Conservation (phyloP, 2,888 invertebrate species). For the Acleris holmiana region DNA sequence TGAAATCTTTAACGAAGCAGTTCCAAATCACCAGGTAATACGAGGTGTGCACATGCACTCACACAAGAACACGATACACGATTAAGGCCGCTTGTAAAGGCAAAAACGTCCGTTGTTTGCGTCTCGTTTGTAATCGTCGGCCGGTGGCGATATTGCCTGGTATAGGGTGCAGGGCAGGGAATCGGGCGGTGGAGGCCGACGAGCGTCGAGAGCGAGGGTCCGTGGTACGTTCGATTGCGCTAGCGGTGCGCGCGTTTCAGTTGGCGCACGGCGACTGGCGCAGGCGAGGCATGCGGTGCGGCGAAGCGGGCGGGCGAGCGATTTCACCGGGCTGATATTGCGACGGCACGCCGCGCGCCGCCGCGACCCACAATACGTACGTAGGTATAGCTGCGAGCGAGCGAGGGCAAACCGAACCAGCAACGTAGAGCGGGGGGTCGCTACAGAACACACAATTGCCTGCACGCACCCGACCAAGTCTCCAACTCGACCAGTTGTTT, state of each 20-base stretch:
- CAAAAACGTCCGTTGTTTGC: constrained; percentile 51
- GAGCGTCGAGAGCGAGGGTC: constrained; percentile 63
- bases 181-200: constrained; percentile 54
- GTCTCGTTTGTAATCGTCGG: constrained; percentile 57
- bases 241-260: constrained; percentile 83
- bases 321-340: constrained; percentile 84
- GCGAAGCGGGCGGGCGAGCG: constrained; percentile 81
- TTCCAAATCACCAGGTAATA: constrained; percentile 67
- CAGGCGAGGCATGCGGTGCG: constrained; percentile 81
- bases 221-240: constrained; percentile 77
- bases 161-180: constrained; percentile 36
- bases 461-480: constrained; percentile 72
- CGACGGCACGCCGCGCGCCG: constrained; percentile 73
- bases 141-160: constrained; percentile 54
- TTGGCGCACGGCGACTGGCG: constrained; percentile 84
- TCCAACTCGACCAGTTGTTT: constrained; percentile 70
- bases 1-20: constrained; percentile 70
- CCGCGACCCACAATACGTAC: constrained; percentile 62
- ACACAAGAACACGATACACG: constrained; percentile 48
- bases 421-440: constrained; percentile 70
- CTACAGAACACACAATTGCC: constrained; percentile 56
- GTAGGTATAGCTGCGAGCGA: constrained; percentile 73
- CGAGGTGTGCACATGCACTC: constrained; percentile 70
- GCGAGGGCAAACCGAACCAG: constrained; percentile 71
- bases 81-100: constrained; percentile 44